Conservation (phyloP, 2,113 vertebrate genomes). For the Ariopsis seemanni region DNA sequence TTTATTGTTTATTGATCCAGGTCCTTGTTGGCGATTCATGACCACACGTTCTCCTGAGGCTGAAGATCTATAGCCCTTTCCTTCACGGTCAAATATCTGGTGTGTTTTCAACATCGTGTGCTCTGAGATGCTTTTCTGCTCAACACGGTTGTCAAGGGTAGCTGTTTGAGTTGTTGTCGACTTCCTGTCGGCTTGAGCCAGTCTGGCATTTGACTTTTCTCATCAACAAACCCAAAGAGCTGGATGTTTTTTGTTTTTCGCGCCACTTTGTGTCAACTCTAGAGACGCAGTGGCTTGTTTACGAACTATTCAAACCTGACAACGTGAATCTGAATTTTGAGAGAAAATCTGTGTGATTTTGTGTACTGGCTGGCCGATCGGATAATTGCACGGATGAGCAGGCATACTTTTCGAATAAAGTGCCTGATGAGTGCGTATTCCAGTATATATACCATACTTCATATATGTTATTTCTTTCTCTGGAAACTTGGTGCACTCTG, state of each 20-base stretch:
- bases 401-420: neutral
- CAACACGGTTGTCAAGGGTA: neutral
- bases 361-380: neutral
- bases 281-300: neutral
- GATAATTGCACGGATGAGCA: neutral
- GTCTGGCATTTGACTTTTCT: no score
- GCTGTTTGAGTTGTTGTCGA: neutral
- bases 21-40: neutral
- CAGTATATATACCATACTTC: neutral
- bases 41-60: neutral
- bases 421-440: neutral
- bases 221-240: no score
- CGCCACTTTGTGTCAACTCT: neutral
- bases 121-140: neutral
- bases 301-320: neutral
- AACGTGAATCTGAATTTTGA: no score
- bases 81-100: neutral
- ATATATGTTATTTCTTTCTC: neutral
- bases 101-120: no score
- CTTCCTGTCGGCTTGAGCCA: neutral
- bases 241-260: neutral
- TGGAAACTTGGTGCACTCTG: neutral
- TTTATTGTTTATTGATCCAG: slow-evolving; percentile 40
- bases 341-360: neutral
- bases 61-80: slow-evolving; percentile 29